A percentile compares a stretch with the other conserved stretches of the same genome.
Evolutionary conservation across 2,888 invertebrate species (phyloP).

Genomic region (Chrysolina americana): DNA sequence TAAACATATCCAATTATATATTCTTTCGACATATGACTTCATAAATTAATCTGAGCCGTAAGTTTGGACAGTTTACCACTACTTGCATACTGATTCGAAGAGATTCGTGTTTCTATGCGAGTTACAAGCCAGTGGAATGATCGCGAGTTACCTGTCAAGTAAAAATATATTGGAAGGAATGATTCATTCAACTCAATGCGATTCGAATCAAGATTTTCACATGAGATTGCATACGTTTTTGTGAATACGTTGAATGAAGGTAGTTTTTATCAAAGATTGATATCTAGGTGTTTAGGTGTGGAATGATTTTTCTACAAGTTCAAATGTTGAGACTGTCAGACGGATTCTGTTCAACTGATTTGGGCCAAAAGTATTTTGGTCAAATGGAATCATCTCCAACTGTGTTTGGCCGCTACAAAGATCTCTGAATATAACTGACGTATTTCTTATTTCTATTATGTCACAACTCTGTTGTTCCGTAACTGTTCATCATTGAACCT

Average conservation of each 20-base stretch:
- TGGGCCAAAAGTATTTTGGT: too few species aligned
- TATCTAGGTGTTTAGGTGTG: too few species aligned
- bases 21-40: constrained; percentile 34
- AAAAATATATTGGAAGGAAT: constrained; percentile 2
- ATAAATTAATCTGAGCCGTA: constrained; percentile 35
- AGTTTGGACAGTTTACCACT: constrained; percentile 33
- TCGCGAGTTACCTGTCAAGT: constrained; percentile 32
- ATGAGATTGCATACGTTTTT: constrained; percentile 2
- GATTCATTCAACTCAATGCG: not conserved
- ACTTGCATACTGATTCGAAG: constrained; percentile 34
- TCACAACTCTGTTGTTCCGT: too few species aligned
- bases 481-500: too few species aligned
- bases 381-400: too few species aligned
- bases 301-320: too few species aligned
- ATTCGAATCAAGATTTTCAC: not conserved
- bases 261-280: too few species aligned
- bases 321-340: too few species aligned
- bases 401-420: too few species aligned
- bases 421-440: too few species aligned
- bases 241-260: not conserved
- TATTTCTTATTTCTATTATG: too few species aligned
- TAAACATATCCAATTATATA: constrained; percentile 38
- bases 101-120: constrained; percentile 30
- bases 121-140: constrained; percentile 30
- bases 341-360: too few species aligned